These are phyloP conservation scores for Chiroxiphia lanceolata DNA, from an alignment of 2,797 vertebrate genomes.

Conservation along the genomic window DNA sequence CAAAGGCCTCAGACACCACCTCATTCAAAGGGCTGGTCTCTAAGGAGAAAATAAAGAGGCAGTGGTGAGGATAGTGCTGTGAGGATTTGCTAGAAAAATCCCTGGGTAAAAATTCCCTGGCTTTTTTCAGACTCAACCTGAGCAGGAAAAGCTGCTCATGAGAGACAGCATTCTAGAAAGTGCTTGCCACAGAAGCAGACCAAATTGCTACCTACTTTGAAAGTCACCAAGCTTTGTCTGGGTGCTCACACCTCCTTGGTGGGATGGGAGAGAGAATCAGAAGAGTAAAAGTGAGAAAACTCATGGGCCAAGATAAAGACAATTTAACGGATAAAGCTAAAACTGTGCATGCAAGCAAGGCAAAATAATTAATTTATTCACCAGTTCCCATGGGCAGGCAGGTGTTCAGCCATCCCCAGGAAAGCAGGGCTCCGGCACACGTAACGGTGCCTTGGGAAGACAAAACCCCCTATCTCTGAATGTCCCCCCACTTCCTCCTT, in stretches of 20 bases:
- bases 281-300: neutral
- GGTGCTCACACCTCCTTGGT: neutral
- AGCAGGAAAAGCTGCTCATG: neutral
- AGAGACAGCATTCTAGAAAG: neutral
- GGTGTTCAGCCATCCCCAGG: neutral
- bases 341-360: neutral
- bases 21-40: constrained; percentile 86
- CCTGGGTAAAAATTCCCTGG: neutral
- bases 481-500: neutral
- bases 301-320: neutral
- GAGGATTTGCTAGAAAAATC: neutral
- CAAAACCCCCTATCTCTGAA: neutral
- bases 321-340: neutral
- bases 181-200: neutral
- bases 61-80: neutral
- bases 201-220: neutral
- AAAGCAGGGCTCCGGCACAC: fast-evolving
- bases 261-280: neutral
- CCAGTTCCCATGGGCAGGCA: neutral
- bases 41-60: constrained; percentile 15
- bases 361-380: neutral
- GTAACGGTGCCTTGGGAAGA: neutral
- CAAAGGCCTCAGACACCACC: constrained; percentile 94
- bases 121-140: neutral
- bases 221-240: neutral